phyloP scores from a whole-genome alignment of 2,113 vertebrate species.

The Paramisgurnus dabryanus region DNA sequence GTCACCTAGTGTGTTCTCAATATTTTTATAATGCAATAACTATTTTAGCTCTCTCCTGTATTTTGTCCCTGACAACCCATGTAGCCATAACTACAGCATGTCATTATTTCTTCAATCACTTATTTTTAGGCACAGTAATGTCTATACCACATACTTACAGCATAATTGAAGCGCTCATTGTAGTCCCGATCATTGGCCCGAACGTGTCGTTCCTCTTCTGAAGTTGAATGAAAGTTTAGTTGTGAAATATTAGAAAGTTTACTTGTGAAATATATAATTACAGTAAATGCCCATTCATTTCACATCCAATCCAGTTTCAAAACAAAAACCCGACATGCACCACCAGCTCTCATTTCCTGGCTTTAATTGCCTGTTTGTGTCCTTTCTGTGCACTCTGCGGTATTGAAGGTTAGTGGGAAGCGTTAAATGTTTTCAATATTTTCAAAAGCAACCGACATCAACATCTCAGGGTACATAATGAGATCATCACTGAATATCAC shows the following conservation, averaged over 20 bases:
- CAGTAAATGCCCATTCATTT: too few relatives aligned
- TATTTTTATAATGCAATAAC: too few relatives aligned
- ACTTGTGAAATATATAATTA: too few relatives aligned
- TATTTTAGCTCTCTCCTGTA: too few relatives aligned
- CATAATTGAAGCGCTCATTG: conserved; percentile 83
- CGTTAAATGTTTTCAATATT: not conserved
- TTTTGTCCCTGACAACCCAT: not conserved
- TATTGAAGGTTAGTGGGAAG: not conserved
- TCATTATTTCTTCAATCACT: not conserved
- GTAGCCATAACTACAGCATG: too few relatives aligned
- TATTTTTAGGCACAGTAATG: not conserved
- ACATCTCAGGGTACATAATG: not conserved
- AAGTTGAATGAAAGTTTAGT: conserved; percentile 42
- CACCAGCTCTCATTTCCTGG: too few relatives aligned
- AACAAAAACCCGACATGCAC: not conserved
- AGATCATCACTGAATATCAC: conserved; percentile 8
- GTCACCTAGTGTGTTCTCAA: too few relatives aligned
- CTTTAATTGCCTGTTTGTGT: not conserved
- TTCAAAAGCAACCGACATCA: not conserved
- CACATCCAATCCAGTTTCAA: not conserved
- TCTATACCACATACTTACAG: conserved; percentile 67
- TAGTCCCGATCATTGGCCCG: conserved; percentile 83
- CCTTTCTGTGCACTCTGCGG: not conserved
- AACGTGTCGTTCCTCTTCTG: conserved; percentile 83
- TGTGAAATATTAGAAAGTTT: not conserved